Conservation (phyloP, 2,888 invertebrate species). For the Ditylenchus weischeri region DNA sequence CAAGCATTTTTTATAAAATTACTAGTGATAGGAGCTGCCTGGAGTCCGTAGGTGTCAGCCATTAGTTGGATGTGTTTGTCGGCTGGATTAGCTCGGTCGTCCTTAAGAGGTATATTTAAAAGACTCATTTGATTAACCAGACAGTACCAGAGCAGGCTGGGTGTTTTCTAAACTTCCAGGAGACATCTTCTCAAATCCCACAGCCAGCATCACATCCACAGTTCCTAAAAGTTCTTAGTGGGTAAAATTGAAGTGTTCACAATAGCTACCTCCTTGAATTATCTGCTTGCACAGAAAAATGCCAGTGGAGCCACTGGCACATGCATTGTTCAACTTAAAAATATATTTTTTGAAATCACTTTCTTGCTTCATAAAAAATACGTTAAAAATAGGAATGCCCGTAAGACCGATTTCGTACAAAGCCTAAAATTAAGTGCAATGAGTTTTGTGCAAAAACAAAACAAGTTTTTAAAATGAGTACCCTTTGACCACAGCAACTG, state of each 20-base stretch:
- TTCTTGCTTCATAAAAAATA: constrained; percentile 4
- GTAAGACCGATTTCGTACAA: constrained; percentile 8
- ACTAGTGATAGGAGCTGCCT: constrained; percentile 73
- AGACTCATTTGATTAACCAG: too few species aligned
- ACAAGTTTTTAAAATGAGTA: constrained; percentile 57
- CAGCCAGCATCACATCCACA: constrained; percentile 81
- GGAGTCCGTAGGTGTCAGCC: constrained; percentile 76
- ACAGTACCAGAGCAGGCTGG: neutral
- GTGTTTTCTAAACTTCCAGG: constrained; percentile 74
- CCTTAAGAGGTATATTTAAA: constrained; percentile 48
- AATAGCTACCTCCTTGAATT: constrained; percentile 71
- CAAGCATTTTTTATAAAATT: neutral
- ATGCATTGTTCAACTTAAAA: constrained; percentile 82
- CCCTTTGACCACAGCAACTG: constrained; percentile 79
- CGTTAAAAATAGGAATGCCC: constrained; percentile 43
- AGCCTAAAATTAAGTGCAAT: neutral
- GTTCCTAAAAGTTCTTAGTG: constrained; percentile 62
- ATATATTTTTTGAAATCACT: neutral
- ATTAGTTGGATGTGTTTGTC: constrained; percentile 66
- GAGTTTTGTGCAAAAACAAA: neutral
- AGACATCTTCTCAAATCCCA: constrained; percentile 98
- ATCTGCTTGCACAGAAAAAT: constrained; percentile 84
- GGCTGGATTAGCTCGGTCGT: constrained; percentile 78
- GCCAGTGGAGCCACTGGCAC: constrained; percentile 92
- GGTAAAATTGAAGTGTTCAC: too few species aligned